Base-by-base conservation (phyloP, 2,888 invertebrate genomes). In the Pristionchus mayeri region DNA sequence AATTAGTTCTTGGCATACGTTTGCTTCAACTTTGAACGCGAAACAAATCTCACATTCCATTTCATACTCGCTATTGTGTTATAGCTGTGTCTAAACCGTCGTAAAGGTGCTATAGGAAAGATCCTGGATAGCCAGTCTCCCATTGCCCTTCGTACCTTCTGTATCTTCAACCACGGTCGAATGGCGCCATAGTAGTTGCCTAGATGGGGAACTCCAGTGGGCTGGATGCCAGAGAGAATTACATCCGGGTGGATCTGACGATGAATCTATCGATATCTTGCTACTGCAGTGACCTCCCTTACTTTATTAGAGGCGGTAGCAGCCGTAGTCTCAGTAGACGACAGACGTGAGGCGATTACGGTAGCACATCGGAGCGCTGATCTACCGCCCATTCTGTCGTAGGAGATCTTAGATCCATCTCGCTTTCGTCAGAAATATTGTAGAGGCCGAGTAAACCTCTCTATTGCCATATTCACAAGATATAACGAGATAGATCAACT, bases 121-220 rank as follows among this genome's bases (percentile, higher is more conserved):
- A n/a, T n/a, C n/a, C n/a, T n/a, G n/a, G n/a, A n/a, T n/a, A n/a
- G n/a, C n/a, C n/a, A n/a, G n/a, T 4, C n/a, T 50, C 11, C 50
- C 50, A 18, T n/a, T 50, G 18, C 13, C 37, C 4, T 6, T 16
- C 71, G 11, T 21, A 89, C 88, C 60, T 88, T 87, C 93, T 98
- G 98, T 63, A 97, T 93, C 27, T 95, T 94, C 30, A 96, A 95
- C 96, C 97, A 98, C 93, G 96, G 96, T 86, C 95, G 95, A 87
- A 99, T 95, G 0, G 97, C 98, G 18, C 98, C 98, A 90, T 98
- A 95, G 94, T 98, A 99, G 94, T 99, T 99, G 18, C 99, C 99
- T 81, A 98, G 94, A 94, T 99, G 99, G 86, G 98, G 94, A 4
- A 95, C 94, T 27, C 98, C 98, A 0, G 98, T 98, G 0, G 99